Conservation (phyloP, 2,888 invertebrate species). For the Nomada flava region DNA sequence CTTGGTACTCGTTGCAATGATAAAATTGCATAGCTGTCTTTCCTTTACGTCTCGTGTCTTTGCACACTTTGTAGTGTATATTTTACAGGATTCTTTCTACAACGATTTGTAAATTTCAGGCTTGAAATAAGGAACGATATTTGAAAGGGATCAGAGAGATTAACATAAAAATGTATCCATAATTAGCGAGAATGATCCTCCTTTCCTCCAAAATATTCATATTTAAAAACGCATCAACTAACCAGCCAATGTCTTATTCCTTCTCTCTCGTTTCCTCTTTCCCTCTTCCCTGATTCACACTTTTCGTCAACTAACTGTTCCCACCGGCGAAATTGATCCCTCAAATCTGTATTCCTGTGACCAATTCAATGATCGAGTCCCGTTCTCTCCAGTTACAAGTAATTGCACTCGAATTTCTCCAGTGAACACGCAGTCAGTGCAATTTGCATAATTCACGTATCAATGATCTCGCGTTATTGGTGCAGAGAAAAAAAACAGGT, state of each 20-base stretch:
- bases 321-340: not conserved
- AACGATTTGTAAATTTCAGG: no score
- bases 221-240: not conserved
- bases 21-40: no score
- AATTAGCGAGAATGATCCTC: not conserved
- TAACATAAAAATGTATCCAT: not conserved
- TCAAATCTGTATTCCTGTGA: conserved; percentile 2
- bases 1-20: no score
- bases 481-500: not conserved
- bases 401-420: conserved; percentile 23
- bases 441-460: conserved; percentile 42
- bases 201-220: not conserved
- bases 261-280: no score
- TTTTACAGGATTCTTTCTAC: no score
- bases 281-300: not conserved
- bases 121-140: no score
- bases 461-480: conserved; percentile 22
- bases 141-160: no score
- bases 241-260: not conserved
- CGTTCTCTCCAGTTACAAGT: conserved; percentile 3
- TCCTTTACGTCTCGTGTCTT: no score
- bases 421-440: conserved; percentile 5
- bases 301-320: not conserved
- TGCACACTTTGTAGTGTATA: no score
- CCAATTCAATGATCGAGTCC: conserved; percentile 17